Percentiles rank a stretch among this genome's conserved stretches.
Evolutionary conservation across 2,888 invertebrate species (phyloP).

Genomic region (Crepidodera aurea): DNA sequence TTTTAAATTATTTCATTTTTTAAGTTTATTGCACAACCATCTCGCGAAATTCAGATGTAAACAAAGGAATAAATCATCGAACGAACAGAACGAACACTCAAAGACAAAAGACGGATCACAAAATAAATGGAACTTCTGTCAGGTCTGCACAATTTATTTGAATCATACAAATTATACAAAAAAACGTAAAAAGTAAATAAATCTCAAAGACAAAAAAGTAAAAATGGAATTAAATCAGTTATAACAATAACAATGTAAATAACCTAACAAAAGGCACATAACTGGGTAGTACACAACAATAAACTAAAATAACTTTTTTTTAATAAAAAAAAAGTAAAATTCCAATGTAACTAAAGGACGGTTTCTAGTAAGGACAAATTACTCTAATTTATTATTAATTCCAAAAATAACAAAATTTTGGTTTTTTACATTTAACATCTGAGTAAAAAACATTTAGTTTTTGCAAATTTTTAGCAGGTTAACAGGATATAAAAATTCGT

Average conservation of each 20-base stretch:
- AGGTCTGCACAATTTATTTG: constrained; percentile 29
- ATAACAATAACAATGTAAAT: constrained; percentile 28
- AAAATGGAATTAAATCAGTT: constrained; percentile 17
- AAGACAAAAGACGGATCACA: neutral
- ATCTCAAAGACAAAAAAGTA: constrained; percentile 14
- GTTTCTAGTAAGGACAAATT: no score
- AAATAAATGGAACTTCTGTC: constrained; percentile 20
- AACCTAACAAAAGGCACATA: constrained; percentile 23
- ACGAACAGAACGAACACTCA: neutral
- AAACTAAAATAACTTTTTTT: neutral
- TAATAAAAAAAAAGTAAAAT: neutral
- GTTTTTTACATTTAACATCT: no score
- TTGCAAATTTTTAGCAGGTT: no score
- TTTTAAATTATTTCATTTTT: no score
- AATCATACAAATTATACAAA: constrained; percentile 31
- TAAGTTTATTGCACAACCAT: no score
- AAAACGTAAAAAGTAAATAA: constrained; percentile 12
- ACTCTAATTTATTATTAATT: no score
- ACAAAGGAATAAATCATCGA: neutral
- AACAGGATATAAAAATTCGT: no score
- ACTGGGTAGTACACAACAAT: constrained; percentile 14
- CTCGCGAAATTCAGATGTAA: neutral
- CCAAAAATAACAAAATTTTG: no score
- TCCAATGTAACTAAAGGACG: neutral
- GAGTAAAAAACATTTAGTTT: no score